Conservation (phyloP, 2,888 invertebrate species). For the Xylota sylvarum region DNA sequence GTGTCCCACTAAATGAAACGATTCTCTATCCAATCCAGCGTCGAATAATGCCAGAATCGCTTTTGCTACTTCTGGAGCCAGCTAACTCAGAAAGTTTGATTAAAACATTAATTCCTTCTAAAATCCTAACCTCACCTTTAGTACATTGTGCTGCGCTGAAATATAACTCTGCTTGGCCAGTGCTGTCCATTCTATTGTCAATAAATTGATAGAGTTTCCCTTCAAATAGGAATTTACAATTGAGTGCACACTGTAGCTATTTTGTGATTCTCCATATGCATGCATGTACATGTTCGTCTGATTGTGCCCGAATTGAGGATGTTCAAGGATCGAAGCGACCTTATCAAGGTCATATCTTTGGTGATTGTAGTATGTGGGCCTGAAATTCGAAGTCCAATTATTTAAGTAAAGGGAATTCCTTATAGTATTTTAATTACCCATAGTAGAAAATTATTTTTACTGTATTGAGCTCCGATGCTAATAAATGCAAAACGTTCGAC, state of each 20-base stretch:
- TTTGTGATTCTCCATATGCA: conserved; percentile 37
- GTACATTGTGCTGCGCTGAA: conserved; percentile 40
- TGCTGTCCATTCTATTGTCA: conserved; percentile 46
- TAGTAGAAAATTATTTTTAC: conserved; percentile 38
- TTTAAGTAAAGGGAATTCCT: background rate
- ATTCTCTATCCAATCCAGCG: conserved; percentile 81
- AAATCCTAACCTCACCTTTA: conserved; percentile 33
- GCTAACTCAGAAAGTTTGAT: too few relatives aligned
- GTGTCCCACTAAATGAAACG: conserved; percentile 83
- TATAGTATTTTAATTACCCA: conserved; percentile 32
- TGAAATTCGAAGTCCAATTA: too few relatives aligned
- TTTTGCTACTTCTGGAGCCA: conserved; percentile 64
- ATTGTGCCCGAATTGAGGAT: conserved; percentile 42
- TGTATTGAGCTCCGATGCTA: too few relatives aligned
- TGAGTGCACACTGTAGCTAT: conserved; percentile 13
- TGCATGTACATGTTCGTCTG: conserved; percentile 53
- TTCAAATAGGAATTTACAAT: conserved; percentile 51
- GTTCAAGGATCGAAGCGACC: conserved; percentile 13
- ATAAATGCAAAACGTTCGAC: too few relatives aligned
- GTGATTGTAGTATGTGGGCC: conserved; percentile 32
- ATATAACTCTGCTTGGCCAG: conserved; percentile 33
- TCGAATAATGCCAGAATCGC: conserved; percentile 80
- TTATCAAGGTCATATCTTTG: conserved; percentile 18
- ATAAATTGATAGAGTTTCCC: conserved; percentile 40
- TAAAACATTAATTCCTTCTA: too few relatives aligned